Evolutionary conservation across 1,140 invertebrate genomes (phyloP).

Genomic region (Gonatopus flavifemur): DNA sequence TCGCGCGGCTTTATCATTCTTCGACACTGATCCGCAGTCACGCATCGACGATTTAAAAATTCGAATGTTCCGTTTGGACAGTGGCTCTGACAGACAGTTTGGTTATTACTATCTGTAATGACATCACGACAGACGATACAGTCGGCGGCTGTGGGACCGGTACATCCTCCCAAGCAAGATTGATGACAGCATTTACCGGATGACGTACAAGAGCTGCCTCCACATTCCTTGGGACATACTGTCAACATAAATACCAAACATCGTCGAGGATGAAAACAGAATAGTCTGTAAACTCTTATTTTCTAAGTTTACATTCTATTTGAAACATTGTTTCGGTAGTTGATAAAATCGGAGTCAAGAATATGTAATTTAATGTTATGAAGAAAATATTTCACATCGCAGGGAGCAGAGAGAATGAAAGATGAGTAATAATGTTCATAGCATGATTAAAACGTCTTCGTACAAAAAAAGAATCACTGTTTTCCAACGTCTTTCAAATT

Average conservation of each 20-base stretch:
- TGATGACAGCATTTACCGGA: slow-evolving; percentile 73
- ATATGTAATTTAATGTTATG: too few species aligned
- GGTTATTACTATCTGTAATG: slow-evolving; percentile 58
- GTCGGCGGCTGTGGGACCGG: slow-evolving; percentile 58
- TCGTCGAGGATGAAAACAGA: too few species aligned
- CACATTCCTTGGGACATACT: slow-evolving; percentile 62
- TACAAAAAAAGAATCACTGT: too few species aligned
- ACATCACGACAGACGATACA: slow-evolving; percentile 78
- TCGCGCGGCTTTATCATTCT: slow-evolving; percentile 61
- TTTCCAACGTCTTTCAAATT: too few species aligned
- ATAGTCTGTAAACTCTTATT: background rate
- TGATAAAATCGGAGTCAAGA: too few species aligned
- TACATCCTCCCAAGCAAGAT: slow-evolving; percentile 84
- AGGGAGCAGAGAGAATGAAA: too few species aligned
- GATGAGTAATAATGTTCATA: too few species aligned
- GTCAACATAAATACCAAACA: too few species aligned
- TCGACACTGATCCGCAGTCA: slow-evolving; percentile 73
- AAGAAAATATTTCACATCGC: too few species aligned
- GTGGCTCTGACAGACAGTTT: slow-evolving; percentile 69
- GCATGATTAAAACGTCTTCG: too few species aligned
- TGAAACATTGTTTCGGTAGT: slow-evolving; percentile 12
- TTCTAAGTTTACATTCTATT: slow-evolving; percentile 9
- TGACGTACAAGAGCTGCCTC: slow-evolving; percentile 56
- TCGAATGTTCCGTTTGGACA: slow-evolving; percentile 74
- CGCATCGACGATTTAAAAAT: slow-evolving; percentile 74